These are phyloP conservation scores for Dasysyrphus tricinctus DNA, from an alignment of 2,888 invertebrate species.

Conservation along the genomic window DNA sequence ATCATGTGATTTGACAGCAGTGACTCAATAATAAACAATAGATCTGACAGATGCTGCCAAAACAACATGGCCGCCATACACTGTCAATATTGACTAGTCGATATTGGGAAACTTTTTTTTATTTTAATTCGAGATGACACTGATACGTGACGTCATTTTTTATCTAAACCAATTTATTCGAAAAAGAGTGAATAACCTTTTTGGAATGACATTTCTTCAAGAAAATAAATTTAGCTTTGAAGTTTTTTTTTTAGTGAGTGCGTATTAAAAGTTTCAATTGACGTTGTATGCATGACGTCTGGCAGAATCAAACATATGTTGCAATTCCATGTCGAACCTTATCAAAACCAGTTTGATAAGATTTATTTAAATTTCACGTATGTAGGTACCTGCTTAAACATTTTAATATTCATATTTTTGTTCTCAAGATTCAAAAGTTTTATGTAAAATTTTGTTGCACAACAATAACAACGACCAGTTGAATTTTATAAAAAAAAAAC, in stretches of 20 bases:
- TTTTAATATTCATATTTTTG: not conserved
- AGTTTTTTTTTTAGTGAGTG: not conserved
- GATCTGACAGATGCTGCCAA: too few species aligned
- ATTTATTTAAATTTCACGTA: too few species aligned
- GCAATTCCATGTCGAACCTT: not conserved
- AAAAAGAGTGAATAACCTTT: not conserved
- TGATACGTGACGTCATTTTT: too few species aligned
- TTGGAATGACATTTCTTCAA: not conserved
- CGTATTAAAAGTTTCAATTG: not conserved
- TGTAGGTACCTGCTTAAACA: not conserved
- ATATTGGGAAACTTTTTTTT: too few species aligned
- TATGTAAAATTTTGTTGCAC: not conserved
- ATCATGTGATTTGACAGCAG: too few species aligned
- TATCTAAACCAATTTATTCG: not conserved
- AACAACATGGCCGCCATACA: too few species aligned
- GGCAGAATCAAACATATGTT: not conserved
- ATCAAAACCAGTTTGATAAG: slow-evolving; percentile 29
- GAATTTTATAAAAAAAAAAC: not conserved
- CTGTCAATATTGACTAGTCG: too few species aligned
- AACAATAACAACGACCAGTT: not conserved
- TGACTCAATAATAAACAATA: too few species aligned
- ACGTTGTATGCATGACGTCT: not conserved
- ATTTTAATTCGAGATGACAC: too few species aligned
- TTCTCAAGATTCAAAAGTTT: not conserved
- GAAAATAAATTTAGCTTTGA: not conserved